Evolutionary conservation across 2,113 vertebrate species (phyloP), one percentile per base, ranked within the genome.

Genomic region (Condylura cristata): DNA sequence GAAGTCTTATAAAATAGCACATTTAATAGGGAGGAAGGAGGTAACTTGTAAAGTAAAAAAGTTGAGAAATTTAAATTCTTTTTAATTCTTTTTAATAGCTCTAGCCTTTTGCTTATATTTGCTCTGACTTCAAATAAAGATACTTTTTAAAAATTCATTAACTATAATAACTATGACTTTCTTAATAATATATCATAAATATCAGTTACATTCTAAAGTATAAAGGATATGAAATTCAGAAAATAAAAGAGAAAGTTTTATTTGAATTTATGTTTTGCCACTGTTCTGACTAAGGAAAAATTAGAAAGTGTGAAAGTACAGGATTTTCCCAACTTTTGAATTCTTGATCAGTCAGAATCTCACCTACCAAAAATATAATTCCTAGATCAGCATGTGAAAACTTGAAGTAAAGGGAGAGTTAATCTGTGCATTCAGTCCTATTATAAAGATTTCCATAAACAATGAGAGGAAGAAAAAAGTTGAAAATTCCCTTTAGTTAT

Each of bases 91-190:
- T 93, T 89, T 56, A 81, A 22, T 26, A 6, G n/a, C 82, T 79
- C 66, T 84, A 90, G 41, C 6, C 5, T 56, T 22, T 70, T 93
- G 28, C 2, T 61, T 60, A 17, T 78, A 80, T 60, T 78, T 86
- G 34, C 7, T 65, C 17, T 41, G 61, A 46, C 61, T 93, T 82
- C 28, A 93, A 26, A 70, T 34, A 78, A 87, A 78, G 28, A 78
- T 41, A 51, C 2, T 68, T 90, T 90, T 34, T 88, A 75, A n/a
- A n/a, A n/a, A n/a, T 72, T 95, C n/a, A 85, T 46, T 91, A 44
- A 79, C n/a, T 65, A 60, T 3, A 85, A 71, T 61, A 72, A 46
- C 44, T 82, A 26, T 78, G 48, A 70, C 14, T 75, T 90, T 34
- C 71, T 79, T 84, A 63, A 78, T 53, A 82, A 28, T n/a, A 89